Evolutionary conservation across 2,888 invertebrate species (phyloP), one percentile per base, ranked within the genome.

Genomic region (Metacarcinus magister): DNA sequence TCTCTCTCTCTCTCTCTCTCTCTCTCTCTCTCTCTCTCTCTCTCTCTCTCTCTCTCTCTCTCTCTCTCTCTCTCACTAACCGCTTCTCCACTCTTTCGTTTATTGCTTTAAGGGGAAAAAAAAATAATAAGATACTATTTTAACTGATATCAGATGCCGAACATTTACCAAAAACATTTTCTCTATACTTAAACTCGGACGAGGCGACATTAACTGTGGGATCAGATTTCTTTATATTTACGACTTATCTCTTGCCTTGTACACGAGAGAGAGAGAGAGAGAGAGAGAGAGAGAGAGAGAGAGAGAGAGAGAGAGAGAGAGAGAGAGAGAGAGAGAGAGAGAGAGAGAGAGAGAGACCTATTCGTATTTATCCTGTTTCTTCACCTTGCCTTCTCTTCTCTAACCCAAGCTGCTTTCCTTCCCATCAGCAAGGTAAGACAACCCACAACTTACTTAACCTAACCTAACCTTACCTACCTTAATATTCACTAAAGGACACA

Each of bases 1-100:
- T 93, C 92, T 93, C 54, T n/a, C 28, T 89, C 89, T 89, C 89
- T 89, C 89, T 89, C 89, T 93, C 48, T 46, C 54, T 93, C 92
- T 32, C 54, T 46, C 48, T 93, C 92, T 54, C 92, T 54, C 54
- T 93, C 92, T 93, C 92, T 93, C 92, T 93, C 54, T 54, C 28
- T 93, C 93, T 93, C 93, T 67, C 67, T 54, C 75, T 93, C 60
- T 54, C 67, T 43, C 93, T 39, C 60, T 39, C 48, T 60, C 39
- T 93, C 60, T 39, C 54, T 54, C 93, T 93, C 67, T 67, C 54
- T 67, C 75, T 93, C 54, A n/a, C 60, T 75, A 19, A n/a, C 67
- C 48, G 82, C 28, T 8, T 44, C 82, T 44, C 75, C 75, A 32
- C 32, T 87, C 87, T 48, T 4, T 89, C 82, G 82, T 82, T 82